phyloP scores from a whole-genome alignment of 2,888 invertebrate species.

The Empis stercorea region DNA sequence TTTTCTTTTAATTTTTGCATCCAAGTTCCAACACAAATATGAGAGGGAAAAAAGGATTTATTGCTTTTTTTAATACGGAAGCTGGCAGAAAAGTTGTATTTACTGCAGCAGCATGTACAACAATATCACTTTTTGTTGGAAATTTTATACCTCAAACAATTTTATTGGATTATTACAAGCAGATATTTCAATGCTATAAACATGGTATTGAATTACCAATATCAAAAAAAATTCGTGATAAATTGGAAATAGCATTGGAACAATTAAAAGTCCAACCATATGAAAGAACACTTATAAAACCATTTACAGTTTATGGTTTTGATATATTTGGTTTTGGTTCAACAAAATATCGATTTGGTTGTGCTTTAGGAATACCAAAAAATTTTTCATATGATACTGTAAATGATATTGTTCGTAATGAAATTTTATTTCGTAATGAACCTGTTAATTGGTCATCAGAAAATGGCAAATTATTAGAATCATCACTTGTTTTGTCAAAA shows the following conservation, averaged over 20 bases:
- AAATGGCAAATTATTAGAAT: constrained; percentile 46
- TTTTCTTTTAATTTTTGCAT: no score
- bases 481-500: constrained; percentile 59
- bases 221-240: constrained; percentile 37
- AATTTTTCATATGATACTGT: constrained; percentile 49
- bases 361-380: constrained; percentile 57
- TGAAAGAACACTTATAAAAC: constrained; percentile 41
- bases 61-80: constrained; percentile 26
- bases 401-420: constrained; percentile 43
- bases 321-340: constrained; percentile 54
- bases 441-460: constrained; percentile 51
- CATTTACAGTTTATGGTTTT: constrained; percentile 61
- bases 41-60: not conserved
- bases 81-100: constrained; percentile 42
- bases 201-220: constrained; percentile 46
- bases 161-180: constrained; percentile 45
- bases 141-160: constrained; percentile 50
- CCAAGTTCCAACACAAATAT: no score
- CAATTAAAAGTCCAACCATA: constrained; percentile 42
- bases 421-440: constrained; percentile 48
- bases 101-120: constrained; percentile 36
- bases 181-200: constrained; percentile 50
- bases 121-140: constrained; percentile 33
- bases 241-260: constrained; percentile 45
- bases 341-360: constrained; percentile 45